Evolutionary conservation across 2,113 vertebrate species (phyloP).

Genomic region (Chiloscyllium plagiosum): DNA sequence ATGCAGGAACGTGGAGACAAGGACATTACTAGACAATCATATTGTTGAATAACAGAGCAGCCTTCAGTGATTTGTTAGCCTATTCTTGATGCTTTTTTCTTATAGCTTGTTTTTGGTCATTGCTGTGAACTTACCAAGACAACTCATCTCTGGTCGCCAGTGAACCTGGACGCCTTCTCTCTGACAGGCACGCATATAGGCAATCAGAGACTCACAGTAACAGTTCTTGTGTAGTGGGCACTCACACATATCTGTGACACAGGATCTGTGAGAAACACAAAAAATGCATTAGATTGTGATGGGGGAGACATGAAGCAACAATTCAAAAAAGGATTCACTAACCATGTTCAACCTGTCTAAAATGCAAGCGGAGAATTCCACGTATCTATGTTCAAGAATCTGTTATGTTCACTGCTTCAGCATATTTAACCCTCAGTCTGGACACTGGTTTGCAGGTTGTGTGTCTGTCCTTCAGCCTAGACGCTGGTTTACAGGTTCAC

Average conservation of each 20-base stretch:
- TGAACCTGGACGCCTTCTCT: slow-evolving; percentile 73
- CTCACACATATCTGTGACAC: slow-evolving; percentile 97
- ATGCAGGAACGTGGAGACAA: not conserved
- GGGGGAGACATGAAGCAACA: not conserved
- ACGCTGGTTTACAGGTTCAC: not conserved
- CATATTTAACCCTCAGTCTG: not conserved
- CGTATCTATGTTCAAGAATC: not conserved
- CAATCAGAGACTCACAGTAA: slow-evolving; percentile 92
- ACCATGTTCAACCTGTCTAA: not conserved
- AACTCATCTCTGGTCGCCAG: slow-evolving; percentile 77
- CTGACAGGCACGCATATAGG: slow-evolving; percentile 85
- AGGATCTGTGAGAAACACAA: slow-evolving; percentile 68
- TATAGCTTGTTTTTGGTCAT: not conserved
- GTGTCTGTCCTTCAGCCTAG: not conserved
- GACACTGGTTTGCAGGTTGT: not conserved
- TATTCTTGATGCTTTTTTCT: not conserved
- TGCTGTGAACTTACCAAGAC: slow-evolving; percentile 68
- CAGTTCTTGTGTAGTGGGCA: slow-evolving; percentile 95
- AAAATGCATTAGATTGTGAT: not conserved
- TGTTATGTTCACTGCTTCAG: not conserved
- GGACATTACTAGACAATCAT: not conserved
- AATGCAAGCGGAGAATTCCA: not conserved
- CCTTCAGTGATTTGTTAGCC: not conserved
- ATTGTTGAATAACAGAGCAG: not conserved
- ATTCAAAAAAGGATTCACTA: not conserved